Evolutionary conservation across 1,140 invertebrate genomes (phyloP).

Genomic region (Cardiocondyla obscurior): DNA sequence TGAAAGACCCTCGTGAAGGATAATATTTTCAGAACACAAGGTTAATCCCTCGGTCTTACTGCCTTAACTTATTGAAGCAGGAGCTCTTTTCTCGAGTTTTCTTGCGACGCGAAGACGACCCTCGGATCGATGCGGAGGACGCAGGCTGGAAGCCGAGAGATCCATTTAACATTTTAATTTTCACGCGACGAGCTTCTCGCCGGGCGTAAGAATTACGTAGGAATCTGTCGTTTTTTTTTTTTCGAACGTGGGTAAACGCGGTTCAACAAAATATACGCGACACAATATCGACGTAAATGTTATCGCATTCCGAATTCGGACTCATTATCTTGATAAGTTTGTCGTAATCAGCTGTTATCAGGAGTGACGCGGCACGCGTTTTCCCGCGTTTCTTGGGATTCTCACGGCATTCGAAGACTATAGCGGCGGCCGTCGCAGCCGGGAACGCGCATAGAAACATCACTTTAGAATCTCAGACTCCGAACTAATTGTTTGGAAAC

Average conservation of each 20-base stretch:
- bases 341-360: constrained; percentile 71
- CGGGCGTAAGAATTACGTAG: no score
- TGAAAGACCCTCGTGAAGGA: constrained; percentile 15
- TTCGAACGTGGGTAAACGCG: background rate
- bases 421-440: constrained; percentile 35
- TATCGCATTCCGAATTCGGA: constrained; percentile 13
- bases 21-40: constrained; percentile 56
- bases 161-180: background rate
- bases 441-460: background rate
- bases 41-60: constrained; percentile 38
- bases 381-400: constrained; percentile 54
- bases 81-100: constrained; percentile 12
- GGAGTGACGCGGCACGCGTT: constrained; percentile 45
- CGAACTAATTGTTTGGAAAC: constrained; percentile 36
- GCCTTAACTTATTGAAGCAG: constrained; percentile 50
- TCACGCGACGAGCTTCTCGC: background rate
- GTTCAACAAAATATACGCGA: background rate
- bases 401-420: constrained; percentile 54
- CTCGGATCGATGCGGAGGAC: background rate
- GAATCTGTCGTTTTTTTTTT: no score
- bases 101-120: background rate
- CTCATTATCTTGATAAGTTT: constrained; percentile 52
- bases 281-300: background rate
- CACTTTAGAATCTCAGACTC: constrained; percentile 11
- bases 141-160: background rate